Percentiles rank a stretch among this genome's conserved stretches.
Conservation (phyloP, 2,797 vertebrate genomes). For the Scomberomorus guttatus region DNA sequence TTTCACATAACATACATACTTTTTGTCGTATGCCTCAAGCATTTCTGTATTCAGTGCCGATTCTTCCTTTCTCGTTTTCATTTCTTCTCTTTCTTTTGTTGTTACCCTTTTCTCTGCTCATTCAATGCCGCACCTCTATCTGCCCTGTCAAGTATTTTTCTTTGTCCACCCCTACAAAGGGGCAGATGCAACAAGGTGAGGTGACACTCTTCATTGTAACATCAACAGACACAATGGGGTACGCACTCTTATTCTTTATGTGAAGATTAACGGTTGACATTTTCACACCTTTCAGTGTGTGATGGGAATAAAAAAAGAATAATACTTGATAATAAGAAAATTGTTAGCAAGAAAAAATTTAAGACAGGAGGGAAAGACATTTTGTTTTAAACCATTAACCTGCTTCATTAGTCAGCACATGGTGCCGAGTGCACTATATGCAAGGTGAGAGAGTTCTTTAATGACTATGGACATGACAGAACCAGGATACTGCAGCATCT, state of each 20-base stretch:
- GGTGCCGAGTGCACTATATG: background rate
- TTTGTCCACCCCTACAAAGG: constrained; percentile 4
- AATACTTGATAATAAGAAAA: constrained; percentile 24
- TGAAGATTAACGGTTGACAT: constrained; percentile 12
- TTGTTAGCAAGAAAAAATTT: constrained; percentile 3
- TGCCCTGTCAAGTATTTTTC: constrained; percentile 15
- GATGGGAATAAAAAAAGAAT: background rate
- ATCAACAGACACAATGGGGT: background rate
- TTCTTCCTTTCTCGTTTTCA: background rate
- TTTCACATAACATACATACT: background rate
- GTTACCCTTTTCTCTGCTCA: constrained; percentile 3
- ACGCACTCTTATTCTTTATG: background rate
- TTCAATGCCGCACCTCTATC: background rate
- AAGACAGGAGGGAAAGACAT: background rate
- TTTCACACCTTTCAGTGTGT: constrained; percentile 26
- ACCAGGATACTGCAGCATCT: constrained; percentile 13
- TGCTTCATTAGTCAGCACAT: background rate
- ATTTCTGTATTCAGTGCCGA: background rate
- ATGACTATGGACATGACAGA: constrained; percentile 13
- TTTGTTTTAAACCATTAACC: constrained; percentile 20
- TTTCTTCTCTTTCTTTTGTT: background rate
- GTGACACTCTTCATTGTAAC: constrained; percentile 4
- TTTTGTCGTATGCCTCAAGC: background rate
- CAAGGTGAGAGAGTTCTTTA: constrained; percentile 19
- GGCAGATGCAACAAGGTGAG: background rate